phyloP scores from a whole-genome alignment of 2,888 invertebrate genomes.

The Athalia circularis region DNA sequence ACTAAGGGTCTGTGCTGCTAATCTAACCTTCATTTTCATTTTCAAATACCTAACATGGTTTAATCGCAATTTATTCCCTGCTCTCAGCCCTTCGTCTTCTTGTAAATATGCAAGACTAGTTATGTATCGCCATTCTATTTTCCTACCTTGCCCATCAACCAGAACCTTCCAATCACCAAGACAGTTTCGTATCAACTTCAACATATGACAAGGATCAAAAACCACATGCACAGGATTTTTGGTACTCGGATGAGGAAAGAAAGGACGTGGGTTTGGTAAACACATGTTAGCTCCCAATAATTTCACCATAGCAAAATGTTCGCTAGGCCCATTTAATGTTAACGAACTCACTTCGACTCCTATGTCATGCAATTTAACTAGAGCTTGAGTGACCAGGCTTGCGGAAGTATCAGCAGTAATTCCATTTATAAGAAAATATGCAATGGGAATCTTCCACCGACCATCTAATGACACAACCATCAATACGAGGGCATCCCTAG shows the following conservation, averaged over 20 bases:
- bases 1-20: not conserved
- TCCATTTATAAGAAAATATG: constrained; percentile 51
- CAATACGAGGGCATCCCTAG: constrained; percentile 50
- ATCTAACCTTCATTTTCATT: not conserved
- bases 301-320: constrained; percentile 38
- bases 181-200: constrained; percentile 46
- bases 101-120: constrained; percentile 15
- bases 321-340: constrained; percentile 46
- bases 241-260: constrained; percentile 42
- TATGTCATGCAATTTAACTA: constrained; percentile 41
- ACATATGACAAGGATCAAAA: constrained; percentile 49
- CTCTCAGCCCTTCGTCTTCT: constrained; percentile 43
- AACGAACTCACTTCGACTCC: constrained; percentile 42
- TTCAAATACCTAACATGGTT: not conserved
- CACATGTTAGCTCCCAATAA: constrained; percentile 30
- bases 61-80: not conserved
- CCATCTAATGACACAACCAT: constrained; percentile 47
- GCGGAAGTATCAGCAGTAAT: constrained; percentile 31
- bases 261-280: constrained; percentile 11
- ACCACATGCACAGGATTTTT: constrained; percentile 24
- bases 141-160: constrained; percentile 41
- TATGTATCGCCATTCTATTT: constrained; percentile 39
- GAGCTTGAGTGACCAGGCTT: constrained; percentile 35
- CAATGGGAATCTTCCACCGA: constrained; percentile 52
- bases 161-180: constrained; percentile 39